These are phyloP conservation scores for Philereme transversata DNA, from an alignment of 2,888 invertebrate genomes.

Conservation along the genomic window DNA sequence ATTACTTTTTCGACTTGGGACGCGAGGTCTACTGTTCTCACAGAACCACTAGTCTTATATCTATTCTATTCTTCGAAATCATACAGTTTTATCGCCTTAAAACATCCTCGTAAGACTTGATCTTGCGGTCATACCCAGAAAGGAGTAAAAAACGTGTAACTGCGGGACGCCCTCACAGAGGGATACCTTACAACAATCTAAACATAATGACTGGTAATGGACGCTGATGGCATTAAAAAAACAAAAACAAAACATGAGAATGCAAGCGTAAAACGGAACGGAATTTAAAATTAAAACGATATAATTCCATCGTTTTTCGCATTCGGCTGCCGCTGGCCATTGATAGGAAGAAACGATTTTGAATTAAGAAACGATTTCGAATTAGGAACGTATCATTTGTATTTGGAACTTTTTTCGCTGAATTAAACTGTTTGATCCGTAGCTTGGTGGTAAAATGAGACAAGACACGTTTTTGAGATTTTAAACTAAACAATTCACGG, in stretches of 20 bases:
- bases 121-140: neutral
- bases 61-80: too few relatives aligned
- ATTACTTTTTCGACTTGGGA: too few relatives aligned
- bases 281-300: slow-evolving; percentile 25
- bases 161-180: slow-evolving; percentile 61
- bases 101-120: too few relatives aligned
- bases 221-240: slow-evolving; percentile 62
- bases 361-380: slow-evolving; percentile 61
- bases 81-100: too few relatives aligned
- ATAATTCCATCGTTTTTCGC: slow-evolving; percentile 28
- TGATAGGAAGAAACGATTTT: slow-evolving; percentile 54
- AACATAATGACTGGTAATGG: slow-evolving; percentile 74
- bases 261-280: slow-evolving; percentile 45
- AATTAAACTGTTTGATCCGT: slow-evolving; percentile 46
- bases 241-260: slow-evolving; percentile 45
- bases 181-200: slow-evolving; percentile 66
- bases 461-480: neutral
- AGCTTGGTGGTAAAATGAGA: neutral
- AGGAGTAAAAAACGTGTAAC: slow-evolving; percentile 51
- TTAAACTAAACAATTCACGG: too few relatives aligned
- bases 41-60: too few relatives aligned
- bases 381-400: slow-evolving; percentile 65
- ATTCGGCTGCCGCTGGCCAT: slow-evolving; percentile 30
- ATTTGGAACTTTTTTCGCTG: slow-evolving; percentile 50
- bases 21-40: too few relatives aligned